These are phyloP conservation scores for Okapia johnstoni DNA, from an alignment of 2,113 vertebrate genomes.

Conservation along the genomic window DNA sequence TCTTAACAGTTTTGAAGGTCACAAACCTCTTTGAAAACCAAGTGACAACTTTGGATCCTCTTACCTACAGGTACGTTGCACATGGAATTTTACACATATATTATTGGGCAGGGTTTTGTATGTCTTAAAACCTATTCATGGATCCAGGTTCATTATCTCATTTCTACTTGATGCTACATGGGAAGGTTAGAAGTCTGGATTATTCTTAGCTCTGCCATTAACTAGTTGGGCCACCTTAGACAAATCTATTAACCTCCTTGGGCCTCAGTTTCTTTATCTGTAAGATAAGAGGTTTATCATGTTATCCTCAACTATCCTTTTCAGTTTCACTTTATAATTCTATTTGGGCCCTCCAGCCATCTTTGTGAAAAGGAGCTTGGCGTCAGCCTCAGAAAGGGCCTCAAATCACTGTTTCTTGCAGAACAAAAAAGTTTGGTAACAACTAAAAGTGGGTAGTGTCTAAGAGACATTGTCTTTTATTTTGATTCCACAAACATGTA, in stretches of 20 bases:
- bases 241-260: background rate
- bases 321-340: background rate
- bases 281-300: background rate
- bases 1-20: background rate
- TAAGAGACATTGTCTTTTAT: slow-evolving; percentile 17
- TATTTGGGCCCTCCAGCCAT: background rate
- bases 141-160: background rate
- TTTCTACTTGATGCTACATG: background rate
- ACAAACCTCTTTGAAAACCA: slow-evolving; percentile 11
- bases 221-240: background rate
- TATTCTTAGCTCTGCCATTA: background rate
- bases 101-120: background rate
- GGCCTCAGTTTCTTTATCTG: slow-evolving; percentile 23
- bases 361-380: slow-evolving; percentile 33
- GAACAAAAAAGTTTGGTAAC: background rate
- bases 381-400: slow-evolving; percentile 29
- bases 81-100: background rate
- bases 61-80: background rate
- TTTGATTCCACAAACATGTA: slow-evolving; percentile 5
- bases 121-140: background rate
- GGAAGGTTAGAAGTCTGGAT: background rate
- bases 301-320: background rate
- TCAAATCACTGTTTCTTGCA: slow-evolving; percentile 15
- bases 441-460: background rate
- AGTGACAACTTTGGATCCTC: background rate